Percentiles rank a stretch among this genome's conserved stretches.
These are phyloP conservation scores for Pseudococcus viburni DNA, from an alignment of 2,888 invertebrate genomes.

Conservation along the genomic window DNA sequence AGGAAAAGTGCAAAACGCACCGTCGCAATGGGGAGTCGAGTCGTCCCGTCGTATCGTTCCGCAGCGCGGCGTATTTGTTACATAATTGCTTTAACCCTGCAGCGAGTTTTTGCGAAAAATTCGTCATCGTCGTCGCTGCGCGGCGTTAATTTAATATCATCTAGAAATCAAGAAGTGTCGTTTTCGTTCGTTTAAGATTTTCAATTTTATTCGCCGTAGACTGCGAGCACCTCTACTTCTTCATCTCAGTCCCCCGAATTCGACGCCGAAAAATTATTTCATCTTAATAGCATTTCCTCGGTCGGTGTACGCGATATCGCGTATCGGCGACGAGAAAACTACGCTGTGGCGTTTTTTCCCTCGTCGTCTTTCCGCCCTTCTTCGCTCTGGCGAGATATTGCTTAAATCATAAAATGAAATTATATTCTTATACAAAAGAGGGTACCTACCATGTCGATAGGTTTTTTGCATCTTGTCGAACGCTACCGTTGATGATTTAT, in stretches of 20 bases:
- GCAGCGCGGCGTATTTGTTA: slow-evolving; percentile 23
- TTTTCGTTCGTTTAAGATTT: slow-evolving; percentile 48
- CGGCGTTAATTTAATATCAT: slow-evolving; percentile 49
- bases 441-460: background rate
- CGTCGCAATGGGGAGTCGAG: background rate
- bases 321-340: background rate
- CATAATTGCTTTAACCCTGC: slow-evolving; percentile 52
- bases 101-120: slow-evolving; percentile 32
- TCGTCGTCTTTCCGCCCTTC: background rate
- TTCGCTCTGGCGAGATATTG: background rate
- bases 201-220: slow-evolving; percentile 28
- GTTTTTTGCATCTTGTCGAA: slow-evolving; percentile 8
- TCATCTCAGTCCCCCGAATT: background rate
- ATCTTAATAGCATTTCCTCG: slow-evolving; percentile 50
- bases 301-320: background rate
- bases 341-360: background rate
- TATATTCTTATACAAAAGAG: slow-evolving; percentile 10
- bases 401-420: slow-evolving; percentile 35
- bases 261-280: slow-evolving; percentile 43
- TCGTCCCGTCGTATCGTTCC: background rate
- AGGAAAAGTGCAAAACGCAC: slow-evolving; percentile 47
- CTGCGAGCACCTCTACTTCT: background rate
- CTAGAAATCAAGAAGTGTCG: slow-evolving; percentile 45
- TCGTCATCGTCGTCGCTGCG: slow-evolving; percentile 16
- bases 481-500: slow-evolving; percentile 18